Percentiles rank a stretch among this genome's conserved stretches.
phyloP scores from a whole-genome alignment of 2,113 vertebrate genomes.

The Plotosus lineatus region DNA sequence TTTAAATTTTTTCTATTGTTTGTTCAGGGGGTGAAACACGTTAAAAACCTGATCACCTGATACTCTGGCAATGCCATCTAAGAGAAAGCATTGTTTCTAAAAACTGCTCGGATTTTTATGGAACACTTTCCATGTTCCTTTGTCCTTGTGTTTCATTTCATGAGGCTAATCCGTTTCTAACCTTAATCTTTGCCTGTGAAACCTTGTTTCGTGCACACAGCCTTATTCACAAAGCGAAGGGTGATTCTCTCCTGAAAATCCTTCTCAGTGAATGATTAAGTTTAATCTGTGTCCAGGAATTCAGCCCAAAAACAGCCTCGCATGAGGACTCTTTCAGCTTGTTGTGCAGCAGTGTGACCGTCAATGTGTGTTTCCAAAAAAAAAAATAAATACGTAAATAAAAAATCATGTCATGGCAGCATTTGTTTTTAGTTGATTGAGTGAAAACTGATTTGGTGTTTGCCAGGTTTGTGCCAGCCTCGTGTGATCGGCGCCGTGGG shows the following conservation, averaged over 20 bases:
- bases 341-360: not conserved
- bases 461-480: slow-evolving; percentile 80
- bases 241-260: not conserved
- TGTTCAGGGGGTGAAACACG: not conserved
- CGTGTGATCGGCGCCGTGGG: slow-evolving; percentile 76
- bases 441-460: not conserved
- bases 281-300: slow-evolving; percentile 28
- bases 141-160: not conserved
- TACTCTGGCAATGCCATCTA: not conserved
- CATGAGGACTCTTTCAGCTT: not conserved
- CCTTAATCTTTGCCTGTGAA: slow-evolving; percentile 18
- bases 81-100: not conserved
- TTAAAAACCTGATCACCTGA: not conserved
- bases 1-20: not conserved
- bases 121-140: not conserved
- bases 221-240: not conserved
- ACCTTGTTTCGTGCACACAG: not conserved
- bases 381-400: no score
- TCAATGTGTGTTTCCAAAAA: not conserved
- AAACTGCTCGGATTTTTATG: not conserved
- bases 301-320: slow-evolving; percentile 3
- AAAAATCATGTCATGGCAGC: not conserved
- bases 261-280: not conserved
- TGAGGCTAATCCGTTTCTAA: not conserved
- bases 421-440: not conserved